Base-by-base conservation (phyloP, 2,888 invertebrate species). In the Rhingia rostrata region DNA sequence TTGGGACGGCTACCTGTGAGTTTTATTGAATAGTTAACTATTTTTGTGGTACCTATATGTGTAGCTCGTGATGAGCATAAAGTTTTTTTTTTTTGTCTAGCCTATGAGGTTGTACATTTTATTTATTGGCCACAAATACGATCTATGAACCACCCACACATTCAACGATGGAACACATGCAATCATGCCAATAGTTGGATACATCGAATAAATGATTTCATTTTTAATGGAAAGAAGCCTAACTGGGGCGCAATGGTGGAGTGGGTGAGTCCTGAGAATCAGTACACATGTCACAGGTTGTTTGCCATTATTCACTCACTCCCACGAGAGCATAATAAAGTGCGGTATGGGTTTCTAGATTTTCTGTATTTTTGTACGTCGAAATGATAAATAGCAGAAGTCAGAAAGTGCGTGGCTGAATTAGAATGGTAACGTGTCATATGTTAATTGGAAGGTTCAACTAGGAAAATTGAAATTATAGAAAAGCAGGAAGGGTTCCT, bases 131-230 rank as follows among this genome's bases (percentile, higher is more conserved):
- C 78, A 14, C 78, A 83, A 69, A 69, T 73, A 67, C 67, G 12
- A 32, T 37, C 56, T 35, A 37, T 2, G 22, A 22, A 22, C 2
- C 58, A 37, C n/a, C 30, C 22, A 64, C 14, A 51, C n/a, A 39
- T 30, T 45, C 61, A 54, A 47, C 67, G 51, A 64, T 49, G 58
- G 58, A 47, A 74, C 74, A 70, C 84, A 80, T 80, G 74, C 84
- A 80, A 79, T 60, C 79, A 64, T 63, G 74, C 69, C 83, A 58
- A 77, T 61, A 22, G 61, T 45, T 39, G 54, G 47, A 51, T 53
- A 73, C 67, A 74, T 84, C 70, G 54, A 84, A 84, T 75, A 80
- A 80, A 84, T 66, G 80, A 84, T 80, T 84, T 75, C 61, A 43
- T 63, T 74, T 82, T 78, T 77, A 70, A 80, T 80, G 67, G 47